Base-by-base conservation (phyloP, 1,140 invertebrate species). In the Caenorhabditis tropicalis region DNA sequence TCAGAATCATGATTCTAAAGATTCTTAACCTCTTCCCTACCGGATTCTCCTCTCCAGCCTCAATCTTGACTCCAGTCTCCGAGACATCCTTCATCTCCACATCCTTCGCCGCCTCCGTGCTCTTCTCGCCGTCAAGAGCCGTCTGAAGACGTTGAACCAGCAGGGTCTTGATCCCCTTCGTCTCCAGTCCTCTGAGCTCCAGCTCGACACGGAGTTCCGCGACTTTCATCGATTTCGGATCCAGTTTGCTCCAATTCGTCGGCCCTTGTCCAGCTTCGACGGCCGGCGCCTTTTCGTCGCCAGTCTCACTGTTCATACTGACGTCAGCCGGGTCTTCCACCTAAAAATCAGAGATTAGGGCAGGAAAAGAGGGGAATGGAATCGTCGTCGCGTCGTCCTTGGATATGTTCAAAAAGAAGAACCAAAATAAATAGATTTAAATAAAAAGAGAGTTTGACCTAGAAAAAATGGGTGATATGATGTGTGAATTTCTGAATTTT, bases 31-130 rank as follows among this genome's bases (percentile, higher is more conserved):
- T n/a, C n/a, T n/a, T 33, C 53, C 51, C 31, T 85, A 85, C 74
- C 79, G 88, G 94, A 93, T 74, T 90, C 58, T 85, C 65, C 29
- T 85, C 60, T 56, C 58, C 60, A 43, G 58, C 81, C 48, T 82
- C 84, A 24, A 27, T 29, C 39, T 85, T 85, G 33, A 85, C 83
- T 10, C 19, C 82, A 24, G 9, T n/a, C 4, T 81, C 49, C 24
- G 27, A 5, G 15, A 29, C 74, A 27, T 82, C 81, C n/a, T 29
- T 60, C 81, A 56, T 82, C 33, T 74, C 48, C 4, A 49, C 48
- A 33, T 79, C 65, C 46, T 53, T 65, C 7, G 79, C 27, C 33
- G 81, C 83, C 33, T 85, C 83, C 9, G 51, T 33, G 7, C 31
- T 16, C 56, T 81, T 79, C 29, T 85, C 84, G 21, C 7, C 39